phyloP scores from a whole-genome alignment of 2,113 vertebrate species.

The Mobula birostris region DNA sequence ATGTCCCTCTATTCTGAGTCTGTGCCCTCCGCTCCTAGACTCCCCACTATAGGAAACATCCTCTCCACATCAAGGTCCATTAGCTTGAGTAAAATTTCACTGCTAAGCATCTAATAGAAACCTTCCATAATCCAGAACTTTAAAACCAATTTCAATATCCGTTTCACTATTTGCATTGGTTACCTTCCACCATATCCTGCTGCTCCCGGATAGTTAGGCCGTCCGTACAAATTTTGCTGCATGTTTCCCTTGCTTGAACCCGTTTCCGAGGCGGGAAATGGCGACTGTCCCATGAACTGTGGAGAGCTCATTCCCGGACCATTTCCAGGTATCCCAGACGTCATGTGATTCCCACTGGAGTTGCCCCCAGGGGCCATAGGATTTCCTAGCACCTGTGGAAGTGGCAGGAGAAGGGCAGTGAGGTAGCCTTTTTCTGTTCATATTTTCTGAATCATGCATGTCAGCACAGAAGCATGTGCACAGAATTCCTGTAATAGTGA shows the following conservation, averaged over 20 bases:
- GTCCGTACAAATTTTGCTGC: conserved; percentile 74
- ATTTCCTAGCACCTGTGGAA: conserved; percentile 71
- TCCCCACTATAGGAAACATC: too few species aligned
- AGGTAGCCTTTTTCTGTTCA: neutral
- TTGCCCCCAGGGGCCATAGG: conserved; percentile 85
- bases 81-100: neutral
- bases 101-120: neutral
- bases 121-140: neutral
- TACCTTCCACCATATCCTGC: conserved; percentile 72
- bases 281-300: conserved; percentile 78
- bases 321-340: conserved; percentile 67
- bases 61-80: neutral
- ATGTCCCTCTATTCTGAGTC: too few species aligned
- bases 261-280: conserved; percentile 61
- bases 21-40: too few species aligned
- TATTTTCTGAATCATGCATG: neutral
- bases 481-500: neutral
- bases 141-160: neutral
- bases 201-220: conserved; percentile 60
- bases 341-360: conserved; percentile 71
- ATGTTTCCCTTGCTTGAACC: conserved; percentile 67
- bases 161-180: conserved; percentile 27
- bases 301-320: conserved; percentile 71
- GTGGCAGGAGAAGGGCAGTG: neutral
- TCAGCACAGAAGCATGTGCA: neutral